These are phyloP conservation scores for Bellardia bayeri DNA, from an alignment of 2,888 invertebrate genomes.

Conservation along the genomic window DNA sequence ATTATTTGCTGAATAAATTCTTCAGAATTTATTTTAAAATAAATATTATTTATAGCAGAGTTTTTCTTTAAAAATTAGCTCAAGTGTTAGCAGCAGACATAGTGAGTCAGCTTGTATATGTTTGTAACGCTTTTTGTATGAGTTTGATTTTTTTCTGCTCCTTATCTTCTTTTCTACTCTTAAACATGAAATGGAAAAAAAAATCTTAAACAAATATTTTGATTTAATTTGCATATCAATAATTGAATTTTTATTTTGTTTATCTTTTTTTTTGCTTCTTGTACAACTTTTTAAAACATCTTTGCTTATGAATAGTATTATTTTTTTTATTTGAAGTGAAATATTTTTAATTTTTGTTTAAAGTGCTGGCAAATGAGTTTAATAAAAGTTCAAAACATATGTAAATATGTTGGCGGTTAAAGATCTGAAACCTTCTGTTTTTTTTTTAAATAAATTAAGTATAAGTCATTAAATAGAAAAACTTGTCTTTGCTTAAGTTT, in stretches of 20 bases:
- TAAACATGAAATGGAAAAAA: not conserved
- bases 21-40: not conserved
- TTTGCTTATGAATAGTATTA: constrained; percentile 33
- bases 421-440: too few species aligned
- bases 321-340: not conserved
- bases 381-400: not conserved
- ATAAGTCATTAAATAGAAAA: too few species aligned
- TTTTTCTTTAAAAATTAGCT: not conserved
- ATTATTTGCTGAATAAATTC: constrained; percentile 44
- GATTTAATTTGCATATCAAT: constrained; percentile 63
- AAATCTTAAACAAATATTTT: constrained; percentile 56
- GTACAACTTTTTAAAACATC: not conserved
- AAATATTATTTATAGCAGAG: constrained; percentile 32
- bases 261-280: not conserved
- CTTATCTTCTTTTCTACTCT: not conserved
- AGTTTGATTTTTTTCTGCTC: not conserved
- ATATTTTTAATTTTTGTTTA: constrained; percentile 7
- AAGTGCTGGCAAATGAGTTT: constrained; percentile 12
- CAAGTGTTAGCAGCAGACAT: not conserved
- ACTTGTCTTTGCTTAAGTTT: too few species aligned
- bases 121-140: not conserved
- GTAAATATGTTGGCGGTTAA: not conserved
- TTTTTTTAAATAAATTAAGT: too few species aligned
- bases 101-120: not conserved
- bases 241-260: constrained; percentile 58